These are phyloP conservation scores for Microtus agrestis DNA, from an alignment of 2,797 vertebrate genomes.

Conservation along the genomic window DNA sequence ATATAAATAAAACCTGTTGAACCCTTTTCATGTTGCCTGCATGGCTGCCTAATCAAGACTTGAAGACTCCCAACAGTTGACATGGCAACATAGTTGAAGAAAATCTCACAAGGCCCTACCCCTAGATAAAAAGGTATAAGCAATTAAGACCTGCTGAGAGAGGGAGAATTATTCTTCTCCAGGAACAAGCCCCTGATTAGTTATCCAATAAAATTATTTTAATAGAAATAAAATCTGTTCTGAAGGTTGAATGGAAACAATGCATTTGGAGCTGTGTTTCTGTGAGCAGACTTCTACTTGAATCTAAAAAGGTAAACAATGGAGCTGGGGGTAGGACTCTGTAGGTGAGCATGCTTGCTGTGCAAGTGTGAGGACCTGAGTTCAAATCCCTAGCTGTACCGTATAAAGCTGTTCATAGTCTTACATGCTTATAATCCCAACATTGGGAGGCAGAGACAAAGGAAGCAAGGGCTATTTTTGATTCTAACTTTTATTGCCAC, in stretches of 20 bases:
- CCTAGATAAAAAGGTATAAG: neutral
- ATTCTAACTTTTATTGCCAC: neutral
- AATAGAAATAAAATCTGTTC: constrained; percentile 11
- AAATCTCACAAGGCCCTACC: neutral
- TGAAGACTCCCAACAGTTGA: neutral
- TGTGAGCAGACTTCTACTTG: neutral
- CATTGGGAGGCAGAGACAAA: neutral
- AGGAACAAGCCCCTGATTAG: neutral
- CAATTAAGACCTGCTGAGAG: neutral
- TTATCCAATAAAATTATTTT: neutral
- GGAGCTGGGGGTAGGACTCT: neutral
- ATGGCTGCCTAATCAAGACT: neutral
- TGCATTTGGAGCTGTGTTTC: constrained; percentile 4
- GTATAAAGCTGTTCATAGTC: neutral
- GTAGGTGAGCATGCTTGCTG: neutral
- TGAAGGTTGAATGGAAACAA: neutral
- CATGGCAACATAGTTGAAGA: neutral
- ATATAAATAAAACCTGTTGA: neutral
- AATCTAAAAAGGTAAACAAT: neutral
- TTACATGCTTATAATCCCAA: neutral
- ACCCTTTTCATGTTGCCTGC: neutral
- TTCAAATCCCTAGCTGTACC: neutral
- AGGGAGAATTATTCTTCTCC: neutral
- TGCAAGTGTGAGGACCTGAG: neutral
- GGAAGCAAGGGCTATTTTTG: neutral